phyloP scores from a whole-genome alignment of 1,140 invertebrate species.

The Pogonomyrmex californicus region DNA sequence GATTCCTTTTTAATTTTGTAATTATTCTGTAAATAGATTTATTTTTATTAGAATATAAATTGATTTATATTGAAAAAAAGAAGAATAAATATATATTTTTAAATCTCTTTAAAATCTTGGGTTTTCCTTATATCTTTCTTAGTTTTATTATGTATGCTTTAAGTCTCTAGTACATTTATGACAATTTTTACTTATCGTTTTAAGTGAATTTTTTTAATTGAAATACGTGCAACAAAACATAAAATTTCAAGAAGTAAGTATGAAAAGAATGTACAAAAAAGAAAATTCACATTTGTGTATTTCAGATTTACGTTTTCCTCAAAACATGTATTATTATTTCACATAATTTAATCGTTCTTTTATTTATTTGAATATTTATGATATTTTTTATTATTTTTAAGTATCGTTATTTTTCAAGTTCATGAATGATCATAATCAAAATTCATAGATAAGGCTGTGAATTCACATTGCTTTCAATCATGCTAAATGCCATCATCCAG shows the following conservation, averaged over 20 bases:
- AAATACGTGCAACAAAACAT: neutral
- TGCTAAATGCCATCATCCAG: neutral
- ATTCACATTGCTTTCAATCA: neutral
- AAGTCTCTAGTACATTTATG: neutral
- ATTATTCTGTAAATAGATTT: constrained; percentile 26
- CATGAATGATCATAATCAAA: neutral
- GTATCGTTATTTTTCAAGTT: neutral
- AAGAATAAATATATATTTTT: constrained; percentile 46
- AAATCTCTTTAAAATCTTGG: constrained; percentile 8
- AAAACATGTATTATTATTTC: too few relatives aligned
- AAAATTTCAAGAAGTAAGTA: neutral
- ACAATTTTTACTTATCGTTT: neutral
- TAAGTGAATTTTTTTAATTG: neutral
- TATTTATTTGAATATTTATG: neutral
- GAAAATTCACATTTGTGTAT: neutral
- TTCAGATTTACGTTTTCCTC: neutral
- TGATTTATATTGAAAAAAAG: constrained; percentile 11
- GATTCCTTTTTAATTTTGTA: constrained; percentile 1
- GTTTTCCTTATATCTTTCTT: neutral
- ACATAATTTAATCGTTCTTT: neutral
- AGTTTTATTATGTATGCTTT: constrained; percentile 1
- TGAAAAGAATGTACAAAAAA: neutral
- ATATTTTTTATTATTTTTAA: neutral
- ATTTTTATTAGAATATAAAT: constrained; percentile 4
- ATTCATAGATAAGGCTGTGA: neutral